phyloP scores from a whole-genome alignment of 2,113 vertebrate genomes.

The Labeo catla region DNA sequence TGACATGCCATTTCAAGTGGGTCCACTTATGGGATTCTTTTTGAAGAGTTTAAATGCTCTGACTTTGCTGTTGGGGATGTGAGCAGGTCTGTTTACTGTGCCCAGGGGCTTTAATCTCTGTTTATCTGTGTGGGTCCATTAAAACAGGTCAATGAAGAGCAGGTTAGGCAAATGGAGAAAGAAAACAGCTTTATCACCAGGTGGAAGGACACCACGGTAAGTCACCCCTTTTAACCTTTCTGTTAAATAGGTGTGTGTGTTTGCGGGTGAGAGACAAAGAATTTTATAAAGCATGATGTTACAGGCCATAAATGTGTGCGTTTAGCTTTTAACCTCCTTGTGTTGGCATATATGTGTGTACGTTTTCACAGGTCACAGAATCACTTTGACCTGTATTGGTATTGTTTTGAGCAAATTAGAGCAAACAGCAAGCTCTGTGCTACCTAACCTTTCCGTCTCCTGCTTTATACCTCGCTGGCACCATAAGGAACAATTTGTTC shows the following conservation, averaged over 20 bases:
- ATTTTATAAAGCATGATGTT: background rate
- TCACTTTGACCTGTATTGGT: conserved; percentile 15
- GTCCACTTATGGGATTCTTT: background rate
- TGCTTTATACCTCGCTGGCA: conserved; percentile 66
- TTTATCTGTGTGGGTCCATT: conserved; percentile 49
- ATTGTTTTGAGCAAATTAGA: conserved; percentile 54
- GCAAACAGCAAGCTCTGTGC: conserved; percentile 21
- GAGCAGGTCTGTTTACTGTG: conserved; percentile 25
- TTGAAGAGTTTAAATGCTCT: background rate
- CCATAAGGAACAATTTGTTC: conserved; percentile 65
- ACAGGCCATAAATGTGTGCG: background rate
- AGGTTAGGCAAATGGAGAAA: conserved; percentile 95
- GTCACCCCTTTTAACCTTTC: conserved; percentile 53
- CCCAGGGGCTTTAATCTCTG: conserved; percentile 37
- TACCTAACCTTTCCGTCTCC: conserved; percentile 1
- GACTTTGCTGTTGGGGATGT: conserved; percentile 21
- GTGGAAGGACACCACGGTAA: conserved; percentile 94
- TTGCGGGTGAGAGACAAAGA: conserved; percentile 17
- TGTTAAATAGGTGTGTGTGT: conserved; percentile 29
- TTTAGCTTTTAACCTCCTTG: conserved; percentile 3
- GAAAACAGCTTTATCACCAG: conserved; percentile 94
- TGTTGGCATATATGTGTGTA: conserved; percentile 5
- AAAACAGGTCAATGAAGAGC: conserved; percentile 90
- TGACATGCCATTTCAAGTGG: background rate
- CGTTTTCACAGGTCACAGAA: background rate